These are phyloP conservation scores for Mylabris sibirica DNA, from an alignment of 2,888 invertebrate genomes.

Conservation along the genomic window DNA sequence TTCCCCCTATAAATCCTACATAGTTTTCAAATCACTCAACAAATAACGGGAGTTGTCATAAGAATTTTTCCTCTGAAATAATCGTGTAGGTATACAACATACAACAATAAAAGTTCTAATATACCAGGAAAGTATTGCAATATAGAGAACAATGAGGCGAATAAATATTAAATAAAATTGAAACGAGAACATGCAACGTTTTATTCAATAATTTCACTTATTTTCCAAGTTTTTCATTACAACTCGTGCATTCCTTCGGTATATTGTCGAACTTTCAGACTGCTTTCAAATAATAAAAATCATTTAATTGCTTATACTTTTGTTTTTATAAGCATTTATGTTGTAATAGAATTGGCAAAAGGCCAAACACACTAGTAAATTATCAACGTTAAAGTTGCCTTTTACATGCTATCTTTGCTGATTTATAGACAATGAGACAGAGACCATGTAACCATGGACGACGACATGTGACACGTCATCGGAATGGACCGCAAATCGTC, in stretches of 20 bases:
- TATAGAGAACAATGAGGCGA: neutral
- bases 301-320: too few species aligned
- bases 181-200: neutral
- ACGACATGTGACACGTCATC: slow-evolving; percentile 34
- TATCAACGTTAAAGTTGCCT: neutral
- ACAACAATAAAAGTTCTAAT: too few species aligned
- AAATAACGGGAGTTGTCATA: too few species aligned
- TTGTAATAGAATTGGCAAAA: neutral
- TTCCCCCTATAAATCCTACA: too few species aligned
- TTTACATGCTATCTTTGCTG: neutral
- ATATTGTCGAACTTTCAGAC: too few species aligned
- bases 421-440: slow-evolving; percentile 3
- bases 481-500: slow-evolving; percentile 45
- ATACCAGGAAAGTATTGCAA: neutral
- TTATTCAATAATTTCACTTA: neutral
- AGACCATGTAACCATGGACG: neutral
- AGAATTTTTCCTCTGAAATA: too few species aligned
- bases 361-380: neutral
- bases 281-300: too few species aligned
- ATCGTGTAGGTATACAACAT: too few species aligned
- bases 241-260: neutral
- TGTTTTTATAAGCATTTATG: too few species aligned
- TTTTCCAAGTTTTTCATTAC: neutral
- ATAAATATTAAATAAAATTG: neutral
- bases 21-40: too few species aligned